Conservation (phyloP, 2,888 invertebrate species). For the Anticlea derivata region DNA sequence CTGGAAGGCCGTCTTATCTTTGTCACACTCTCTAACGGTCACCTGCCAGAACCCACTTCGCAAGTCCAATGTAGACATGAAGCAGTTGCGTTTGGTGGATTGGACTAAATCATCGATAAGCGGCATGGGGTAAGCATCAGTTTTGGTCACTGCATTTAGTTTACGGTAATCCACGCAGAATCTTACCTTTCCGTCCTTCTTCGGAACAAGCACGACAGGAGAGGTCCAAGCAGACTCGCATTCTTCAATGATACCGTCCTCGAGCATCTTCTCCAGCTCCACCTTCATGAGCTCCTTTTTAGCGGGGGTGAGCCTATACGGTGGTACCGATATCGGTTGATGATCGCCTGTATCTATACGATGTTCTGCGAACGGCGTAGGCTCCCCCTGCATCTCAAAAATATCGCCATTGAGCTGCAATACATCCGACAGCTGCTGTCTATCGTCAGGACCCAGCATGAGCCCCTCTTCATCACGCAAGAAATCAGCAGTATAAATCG, state of each 20-base stretch:
- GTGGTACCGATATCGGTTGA: too few species aligned
- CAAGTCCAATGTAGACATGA: too few species aligned
- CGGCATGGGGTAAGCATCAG: background rate
- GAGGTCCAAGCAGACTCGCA: too few species aligned
- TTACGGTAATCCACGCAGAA: background rate
- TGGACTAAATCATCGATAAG: background rate
- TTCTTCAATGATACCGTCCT: too few species aligned
- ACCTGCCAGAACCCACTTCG: too few species aligned
- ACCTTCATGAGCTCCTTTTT: background rate
- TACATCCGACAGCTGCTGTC: background rate
- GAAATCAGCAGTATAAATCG: background rate
- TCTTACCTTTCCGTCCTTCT: background rate
- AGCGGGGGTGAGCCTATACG: too few species aligned
- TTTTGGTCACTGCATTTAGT: background rate
- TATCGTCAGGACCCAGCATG: background rate
- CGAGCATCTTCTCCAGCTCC: too few species aligned
- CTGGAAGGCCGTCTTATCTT: conserved; percentile 12
- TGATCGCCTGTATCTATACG: background rate
- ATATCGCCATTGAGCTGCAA: background rate
- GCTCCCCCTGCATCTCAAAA: background rate
- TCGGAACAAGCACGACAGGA: background rate
- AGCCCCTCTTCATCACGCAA: background rate
- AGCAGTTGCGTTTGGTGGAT: too few species aligned
- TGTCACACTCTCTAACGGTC: too few species aligned
- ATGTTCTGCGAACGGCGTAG: background rate